Evolutionary conservation across 1,140 invertebrate genomes (phyloP).

Genomic region (Epicauta chinensis): DNA sequence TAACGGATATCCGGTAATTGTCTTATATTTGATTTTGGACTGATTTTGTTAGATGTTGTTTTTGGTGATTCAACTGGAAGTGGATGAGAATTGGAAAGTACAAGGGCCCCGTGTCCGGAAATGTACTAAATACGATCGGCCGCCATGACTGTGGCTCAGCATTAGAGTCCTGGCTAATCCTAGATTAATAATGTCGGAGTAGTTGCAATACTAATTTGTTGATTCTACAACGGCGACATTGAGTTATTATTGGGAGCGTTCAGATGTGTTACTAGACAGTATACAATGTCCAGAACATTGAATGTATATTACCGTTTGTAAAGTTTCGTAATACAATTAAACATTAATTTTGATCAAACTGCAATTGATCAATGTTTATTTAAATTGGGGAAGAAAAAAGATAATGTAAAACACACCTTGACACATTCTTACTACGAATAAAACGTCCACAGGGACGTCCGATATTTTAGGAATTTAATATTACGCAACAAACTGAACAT

Average conservation of each 20-base stretch:
- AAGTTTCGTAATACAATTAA: too few species aligned
- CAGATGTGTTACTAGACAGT: conserved; percentile 28
- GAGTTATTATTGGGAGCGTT: conserved; percentile 41
- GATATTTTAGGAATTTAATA: conserved; percentile 18
- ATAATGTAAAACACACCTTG: conserved; percentile 12
- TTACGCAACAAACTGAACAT: conserved; percentile 10
- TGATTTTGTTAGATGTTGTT: too few species aligned
- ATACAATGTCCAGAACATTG: conserved; percentile 9
- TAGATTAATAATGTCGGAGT: conserved; percentile 42
- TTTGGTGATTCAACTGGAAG: too few species aligned
- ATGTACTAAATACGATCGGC: conserved; percentile 19
- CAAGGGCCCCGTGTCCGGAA: neutral
- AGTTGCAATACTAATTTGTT: conserved; percentile 45
- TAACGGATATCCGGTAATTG: too few species aligned
- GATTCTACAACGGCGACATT: conserved; percentile 42
- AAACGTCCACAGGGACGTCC: conserved; percentile 4
- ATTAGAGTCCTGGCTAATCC: conserved; percentile 39
- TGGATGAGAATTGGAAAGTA: too few species aligned
- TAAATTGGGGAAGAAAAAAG: too few species aligned
- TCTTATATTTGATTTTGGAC: too few species aligned
- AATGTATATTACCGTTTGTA: conserved; percentile 4
- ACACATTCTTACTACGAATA: conserved; percentile 9
- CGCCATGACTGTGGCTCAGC: conserved; percentile 37
- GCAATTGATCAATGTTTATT: conserved; percentile 7
- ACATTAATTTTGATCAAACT: neutral